Percentiles rank a stretch among this genome's conserved stretches.
These are phyloP conservation scores for Drosophila dunni DNA, from an alignment of 1,140 invertebrate genomes.

Conservation along the genomic window DNA sequence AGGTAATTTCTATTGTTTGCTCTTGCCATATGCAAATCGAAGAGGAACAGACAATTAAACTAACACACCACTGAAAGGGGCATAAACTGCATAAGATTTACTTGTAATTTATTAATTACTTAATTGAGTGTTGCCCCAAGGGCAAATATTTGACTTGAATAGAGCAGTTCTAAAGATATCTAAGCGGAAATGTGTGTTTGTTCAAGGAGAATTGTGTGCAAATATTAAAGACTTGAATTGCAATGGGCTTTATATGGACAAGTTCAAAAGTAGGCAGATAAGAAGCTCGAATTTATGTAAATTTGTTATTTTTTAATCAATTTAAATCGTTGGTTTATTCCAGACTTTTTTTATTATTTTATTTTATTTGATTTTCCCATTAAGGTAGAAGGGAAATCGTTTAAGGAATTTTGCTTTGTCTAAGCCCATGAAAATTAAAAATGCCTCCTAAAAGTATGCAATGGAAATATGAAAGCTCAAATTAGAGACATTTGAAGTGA, in stretches of 20 bases:
- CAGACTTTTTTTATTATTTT: no score
- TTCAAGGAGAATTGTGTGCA: not conserved
- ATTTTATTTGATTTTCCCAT: not conserved
- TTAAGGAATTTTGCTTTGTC: no score
- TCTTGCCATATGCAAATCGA: constrained; percentile 66
- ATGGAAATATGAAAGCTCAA: not conserved
- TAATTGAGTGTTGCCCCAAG: constrained; percentile 72
- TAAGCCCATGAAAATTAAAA: not conserved
- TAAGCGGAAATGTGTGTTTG: not conserved
- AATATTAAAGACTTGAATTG: not conserved
- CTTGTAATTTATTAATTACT: constrained; percentile 76
- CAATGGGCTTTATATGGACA: no score
- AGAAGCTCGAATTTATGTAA: no score
- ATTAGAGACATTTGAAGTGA: not conserved
- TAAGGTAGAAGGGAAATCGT: no score
- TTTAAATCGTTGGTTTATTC: no score
- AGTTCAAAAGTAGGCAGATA: no score
- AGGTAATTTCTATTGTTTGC: constrained; percentile 50
- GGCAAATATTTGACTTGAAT: constrained; percentile 64
- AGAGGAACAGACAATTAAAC: constrained; percentile 24
- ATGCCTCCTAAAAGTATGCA: constrained; percentile 25
- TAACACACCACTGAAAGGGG: constrained; percentile 12
- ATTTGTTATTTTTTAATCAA: no score
- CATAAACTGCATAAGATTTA: constrained; percentile 25
- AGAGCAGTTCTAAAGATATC: constrained; percentile 2